Conservation (phyloP, 2,888 invertebrate genomes). For the Phragmatobia fuliginosa region DNA sequence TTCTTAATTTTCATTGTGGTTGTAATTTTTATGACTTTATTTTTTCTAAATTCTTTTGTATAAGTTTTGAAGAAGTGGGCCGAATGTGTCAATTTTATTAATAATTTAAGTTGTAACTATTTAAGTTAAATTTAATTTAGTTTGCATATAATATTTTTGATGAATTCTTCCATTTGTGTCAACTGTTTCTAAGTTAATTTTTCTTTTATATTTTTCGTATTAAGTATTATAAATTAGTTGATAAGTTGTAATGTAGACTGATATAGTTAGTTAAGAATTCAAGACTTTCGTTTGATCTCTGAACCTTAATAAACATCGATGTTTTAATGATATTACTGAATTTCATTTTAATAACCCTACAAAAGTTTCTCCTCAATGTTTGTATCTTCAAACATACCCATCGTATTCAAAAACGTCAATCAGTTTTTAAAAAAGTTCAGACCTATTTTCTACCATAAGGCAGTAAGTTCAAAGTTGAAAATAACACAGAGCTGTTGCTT, state of each 20-base stretch:
- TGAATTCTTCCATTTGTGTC: constrained; percentile 74
- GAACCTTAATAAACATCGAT: constrained; percentile 75
- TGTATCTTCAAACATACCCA: background rate
- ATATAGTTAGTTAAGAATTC: constrained; percentile 75
- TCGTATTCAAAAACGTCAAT: background rate
- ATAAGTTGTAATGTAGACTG: constrained; percentile 69
- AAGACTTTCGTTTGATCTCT: constrained; percentile 86
- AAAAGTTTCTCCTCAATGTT: constrained; percentile 16
- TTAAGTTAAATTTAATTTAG: constrained; percentile 35
- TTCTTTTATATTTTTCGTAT: constrained; percentile 32
- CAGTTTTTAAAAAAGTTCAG: too few species aligned
- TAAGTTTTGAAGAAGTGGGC: constrained; percentile 69
- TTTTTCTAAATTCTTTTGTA: constrained; percentile 46
- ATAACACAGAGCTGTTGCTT: background rate
- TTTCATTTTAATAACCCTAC: constrained; percentile 36
- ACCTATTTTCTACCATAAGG: too few species aligned
- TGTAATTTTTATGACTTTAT: constrained; percentile 24
- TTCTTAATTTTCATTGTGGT: constrained; percentile 30
- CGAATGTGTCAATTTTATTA: constrained; percentile 80
- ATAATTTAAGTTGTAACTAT: constrained; percentile 37
- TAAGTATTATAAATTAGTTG: constrained; percentile 41
- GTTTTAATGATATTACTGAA: constrained; percentile 49
- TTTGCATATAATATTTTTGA: constrained; percentile 51
- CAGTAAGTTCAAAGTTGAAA: background rate
- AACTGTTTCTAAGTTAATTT: constrained; percentile 51